A percentile compares a stretch with the other conserved stretches of the same genome.
Conservation (phyloP, 2,113 vertebrate genomes). For the Hemichromis elongatus region DNA sequence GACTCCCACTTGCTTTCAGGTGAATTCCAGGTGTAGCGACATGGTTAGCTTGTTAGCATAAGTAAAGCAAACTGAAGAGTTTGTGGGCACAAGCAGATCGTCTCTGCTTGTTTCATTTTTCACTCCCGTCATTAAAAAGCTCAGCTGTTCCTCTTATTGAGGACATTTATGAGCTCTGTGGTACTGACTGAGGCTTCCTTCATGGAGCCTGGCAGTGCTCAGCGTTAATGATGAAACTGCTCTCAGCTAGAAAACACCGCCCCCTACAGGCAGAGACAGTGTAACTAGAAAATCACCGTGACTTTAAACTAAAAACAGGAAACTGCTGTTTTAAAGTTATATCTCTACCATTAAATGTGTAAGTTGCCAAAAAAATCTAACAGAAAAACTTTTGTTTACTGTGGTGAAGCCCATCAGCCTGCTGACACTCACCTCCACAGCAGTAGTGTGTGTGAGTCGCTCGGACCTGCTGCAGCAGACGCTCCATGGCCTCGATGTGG, state of each 20-base stretch:
- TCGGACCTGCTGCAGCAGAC: slow-evolving; percentile 89
- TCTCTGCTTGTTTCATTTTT: neutral
- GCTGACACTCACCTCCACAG: slow-evolving; percentile 80
- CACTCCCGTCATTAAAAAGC: neutral
- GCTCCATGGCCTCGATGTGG: slow-evolving; percentile 89
- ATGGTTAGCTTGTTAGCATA: too few relatives aligned
- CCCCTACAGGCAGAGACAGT: neutral
- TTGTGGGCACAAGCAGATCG: neutral
- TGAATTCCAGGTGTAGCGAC: neutral
- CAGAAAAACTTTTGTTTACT: neutral
- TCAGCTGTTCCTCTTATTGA: neutral
- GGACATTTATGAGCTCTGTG: too few relatives aligned
- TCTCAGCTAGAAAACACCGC: neutral
- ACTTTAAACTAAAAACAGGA: neutral
- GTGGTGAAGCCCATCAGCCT: neutral
- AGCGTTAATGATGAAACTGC: neutral
- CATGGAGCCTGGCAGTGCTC: neutral
- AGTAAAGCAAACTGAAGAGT: neutral
- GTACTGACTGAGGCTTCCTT: too few relatives aligned
- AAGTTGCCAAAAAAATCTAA: too few relatives aligned
- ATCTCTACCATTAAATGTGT: neutral
- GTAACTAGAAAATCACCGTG: too few relatives aligned
- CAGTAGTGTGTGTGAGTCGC: slow-evolving; percentile 85
- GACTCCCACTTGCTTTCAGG: neutral
- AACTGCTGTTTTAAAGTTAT: neutral